These are phyloP conservation scores for Epinephelus cyanopodus DNA, from an alignment of 2,113 vertebrate genomes.

Conservation along the genomic window DNA sequence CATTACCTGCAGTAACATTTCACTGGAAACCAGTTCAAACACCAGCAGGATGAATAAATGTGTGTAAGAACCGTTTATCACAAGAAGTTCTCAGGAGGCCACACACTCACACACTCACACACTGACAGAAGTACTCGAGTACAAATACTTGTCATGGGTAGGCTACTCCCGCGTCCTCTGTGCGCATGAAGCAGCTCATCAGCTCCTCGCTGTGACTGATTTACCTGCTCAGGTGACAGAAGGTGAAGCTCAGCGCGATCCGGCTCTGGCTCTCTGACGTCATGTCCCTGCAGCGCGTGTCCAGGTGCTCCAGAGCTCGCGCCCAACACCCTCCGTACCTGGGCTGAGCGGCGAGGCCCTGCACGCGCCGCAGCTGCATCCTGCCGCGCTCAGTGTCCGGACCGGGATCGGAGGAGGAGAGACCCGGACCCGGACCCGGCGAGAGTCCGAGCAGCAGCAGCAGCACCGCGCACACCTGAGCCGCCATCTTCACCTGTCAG, in stretches of 20 bases:
- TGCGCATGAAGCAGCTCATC: no score
- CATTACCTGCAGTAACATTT: no score
- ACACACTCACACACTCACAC: no score
- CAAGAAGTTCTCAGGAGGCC: no score
- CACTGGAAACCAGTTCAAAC: no score
- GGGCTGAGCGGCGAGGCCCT: constrained; percentile 63
- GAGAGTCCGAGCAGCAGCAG: not conserved
- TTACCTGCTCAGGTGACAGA: constrained; percentile 86
- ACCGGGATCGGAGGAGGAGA: not conserved
- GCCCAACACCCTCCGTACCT: constrained; percentile 83
- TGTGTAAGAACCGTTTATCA: no score
- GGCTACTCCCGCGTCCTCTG: no score
- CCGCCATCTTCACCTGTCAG: constrained; percentile 43
- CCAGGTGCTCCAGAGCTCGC: constrained; percentile 74
- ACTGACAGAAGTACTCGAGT: no score
- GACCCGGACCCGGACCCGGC: not conserved
- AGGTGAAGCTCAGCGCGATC: constrained; percentile 80
- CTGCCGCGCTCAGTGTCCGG: constrained; percentile 59
- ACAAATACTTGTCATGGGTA: no score
- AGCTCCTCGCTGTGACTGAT: no score
- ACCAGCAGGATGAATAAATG: no score
- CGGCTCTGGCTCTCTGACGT: constrained; percentile 81
- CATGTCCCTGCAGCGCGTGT: constrained; percentile 76
- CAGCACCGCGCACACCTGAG: not conserved
- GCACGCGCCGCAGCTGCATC: constrained; percentile 67